Percentiles rank a stretch among this genome's conserved stretches.
These are phyloP conservation scores for Sarcophilus harrisii DNA, from an alignment of 2,797 vertebrate genomes.

Conservation along the genomic window DNA sequence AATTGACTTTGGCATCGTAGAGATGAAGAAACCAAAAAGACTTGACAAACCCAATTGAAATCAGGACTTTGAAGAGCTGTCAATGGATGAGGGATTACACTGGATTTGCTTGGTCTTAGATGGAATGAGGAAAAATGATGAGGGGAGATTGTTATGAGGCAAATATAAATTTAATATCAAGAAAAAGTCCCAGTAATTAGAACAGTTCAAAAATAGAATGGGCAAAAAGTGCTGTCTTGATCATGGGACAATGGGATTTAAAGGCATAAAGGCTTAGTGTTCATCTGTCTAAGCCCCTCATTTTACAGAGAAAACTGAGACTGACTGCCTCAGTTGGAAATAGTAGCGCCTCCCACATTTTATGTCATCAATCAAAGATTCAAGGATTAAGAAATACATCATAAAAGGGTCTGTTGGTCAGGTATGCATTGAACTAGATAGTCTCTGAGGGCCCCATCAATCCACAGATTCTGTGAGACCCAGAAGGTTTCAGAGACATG, in stretches of 20 bases:
- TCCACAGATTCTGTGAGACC: neutral
- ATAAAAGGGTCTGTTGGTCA: neutral
- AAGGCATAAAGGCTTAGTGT: neutral
- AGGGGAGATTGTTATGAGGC: neutral
- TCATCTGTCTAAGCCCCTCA: neutral
- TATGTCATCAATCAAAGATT: neutral
- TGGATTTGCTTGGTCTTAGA: neutral
- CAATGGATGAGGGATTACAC: neutral
- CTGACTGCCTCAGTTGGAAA: neutral
- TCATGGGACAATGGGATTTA: neutral
- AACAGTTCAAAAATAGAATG: neutral
- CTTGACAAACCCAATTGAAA: neutral
- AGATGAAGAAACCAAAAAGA: neutral
- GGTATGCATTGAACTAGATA: neutral
- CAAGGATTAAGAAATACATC: neutral
- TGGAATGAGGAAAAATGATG: neutral
- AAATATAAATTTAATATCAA: neutral
- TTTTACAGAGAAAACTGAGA: neutral
- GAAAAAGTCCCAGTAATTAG: neutral
- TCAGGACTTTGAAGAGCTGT: neutral
- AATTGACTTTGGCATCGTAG: neutral
- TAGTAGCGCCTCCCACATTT: neutral
- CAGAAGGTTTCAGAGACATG: neutral
- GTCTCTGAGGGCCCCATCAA: neutral
- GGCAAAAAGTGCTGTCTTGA: neutral